phyloP scores from a whole-genome alignment of 2,113 vertebrate genomes.

The Leuciscus idus region DNA sequence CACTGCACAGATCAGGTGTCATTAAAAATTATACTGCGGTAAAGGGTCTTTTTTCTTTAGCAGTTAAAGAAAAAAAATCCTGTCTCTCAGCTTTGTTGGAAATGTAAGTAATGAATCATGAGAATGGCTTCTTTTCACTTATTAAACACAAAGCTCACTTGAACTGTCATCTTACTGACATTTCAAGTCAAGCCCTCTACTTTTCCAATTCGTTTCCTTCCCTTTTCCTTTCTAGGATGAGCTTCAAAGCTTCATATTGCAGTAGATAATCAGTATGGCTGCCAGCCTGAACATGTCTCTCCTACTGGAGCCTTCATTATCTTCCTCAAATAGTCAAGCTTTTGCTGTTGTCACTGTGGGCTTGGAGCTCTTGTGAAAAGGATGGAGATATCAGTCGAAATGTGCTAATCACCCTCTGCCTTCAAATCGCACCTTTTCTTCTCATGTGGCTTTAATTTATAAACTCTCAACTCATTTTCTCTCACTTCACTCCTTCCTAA shows the following conservation, averaged over 20 bases:
- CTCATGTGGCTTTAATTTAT: not conserved
- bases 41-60: not conserved
- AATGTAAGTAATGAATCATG: constrained; percentile 1
- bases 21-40: not conserved
- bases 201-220: not conserved
- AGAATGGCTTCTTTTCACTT: constrained; percentile 9
- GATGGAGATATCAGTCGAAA: constrained; percentile 30
- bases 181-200: not conserved
- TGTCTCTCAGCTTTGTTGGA: not conserved
- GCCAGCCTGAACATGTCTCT: constrained; percentile 9
- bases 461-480: not conserved
- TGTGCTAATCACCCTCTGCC: constrained; percentile 41
- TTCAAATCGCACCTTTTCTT: constrained; percentile 30
- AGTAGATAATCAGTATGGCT: constrained; percentile 22
- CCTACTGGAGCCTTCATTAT: constrained; percentile 26
- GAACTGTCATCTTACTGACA: not conserved
- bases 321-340: constrained; percentile 7
- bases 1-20: not conserved
- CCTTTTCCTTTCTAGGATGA: not conserved
- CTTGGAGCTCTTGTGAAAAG: constrained; percentile 3
- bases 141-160: constrained; percentile 10
- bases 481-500: not conserved
- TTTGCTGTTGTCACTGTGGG: not conserved
- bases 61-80: not conserved
- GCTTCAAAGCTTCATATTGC: constrained; percentile 20